Base-by-base conservation (phyloP, 1,140 invertebrate genomes). In the Metaphire vulgaris region DNA sequence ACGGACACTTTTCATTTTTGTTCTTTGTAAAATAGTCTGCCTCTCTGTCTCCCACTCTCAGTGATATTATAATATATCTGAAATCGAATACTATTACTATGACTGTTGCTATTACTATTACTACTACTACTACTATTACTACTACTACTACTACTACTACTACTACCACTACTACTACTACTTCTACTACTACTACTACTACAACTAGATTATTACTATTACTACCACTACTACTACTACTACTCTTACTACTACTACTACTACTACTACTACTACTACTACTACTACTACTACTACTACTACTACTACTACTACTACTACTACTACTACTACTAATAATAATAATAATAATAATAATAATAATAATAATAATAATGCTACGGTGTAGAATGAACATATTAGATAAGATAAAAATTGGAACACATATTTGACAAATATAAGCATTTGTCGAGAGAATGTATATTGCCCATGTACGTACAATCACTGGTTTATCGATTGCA, bases 121-220 rank as follows among this genome's bases (percentile, higher is more conserved):
- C 33, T 66, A 75, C 33, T 75, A 76, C 68, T 75, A 56, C 68
- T 75, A 76, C 68, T 75, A 75, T 41, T 75, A 76, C 68, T 76
- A 76, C 68, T 76, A 76, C 68, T 75, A 75, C 33, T 75, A 75
- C 72, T 75, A 76, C 68, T 76, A 76, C 68, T 75, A 75, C 68
- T 75, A 76, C 68, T 75, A 76, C 68, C 65, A 76, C 68, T 75
- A 65, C 33, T 75, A 65, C 68, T 75, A 76, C 72, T 75, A 76
- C 68, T 76, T 41, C 68, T 76, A 75, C 33, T 76, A 65, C 68
- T 75, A 76, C 68, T 75, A 76, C 34, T 75, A 76, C 68, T 75
- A 65, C n/a, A n/a, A n/a, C n/a, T n/a, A n/a, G n/a, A n/a, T n/a
- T n/a, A n/a, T 67, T 75, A 75, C 72, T 76, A 76, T 56, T 75